Evolutionary conservation across 2,888 invertebrate species (phyloP), one percentile per base, ranked within the genome.

Genomic region (Zonitis immaculata): DNA sequence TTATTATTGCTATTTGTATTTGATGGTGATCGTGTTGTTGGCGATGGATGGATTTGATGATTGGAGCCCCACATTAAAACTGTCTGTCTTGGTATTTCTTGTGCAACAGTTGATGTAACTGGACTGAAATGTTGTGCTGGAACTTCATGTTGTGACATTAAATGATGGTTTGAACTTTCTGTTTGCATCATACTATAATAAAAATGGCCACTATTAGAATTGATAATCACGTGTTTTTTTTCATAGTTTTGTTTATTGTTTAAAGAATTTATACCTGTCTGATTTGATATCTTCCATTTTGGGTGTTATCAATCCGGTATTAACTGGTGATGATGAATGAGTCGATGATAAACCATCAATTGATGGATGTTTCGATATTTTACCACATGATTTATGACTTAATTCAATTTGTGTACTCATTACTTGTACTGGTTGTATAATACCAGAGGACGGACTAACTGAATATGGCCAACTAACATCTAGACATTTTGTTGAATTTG

Each of bases 31-130:
- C 71, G 58, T 12, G 68, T 66, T 5, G 64, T 64, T 8, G 65
- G 58, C 1, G 71, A 66, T 35, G 61, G 55, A 32, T 63, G 64
- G 42, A 61, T 64, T 20, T 66, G 62, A 56, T 71, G 70, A 56
- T 74, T 74, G 6, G 74, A 74, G 18, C 93, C 94, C 94, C 94
- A 95, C 94, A 95, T 94, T 42, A 95, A 82, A 49, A 94, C 95
- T 9, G 94, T 95, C 76, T 95, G 94, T 42, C 95, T 79, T 0
- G 89, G 87, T 61, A 84, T 85, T 49, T 82, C 77, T 11, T 77
- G 67, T 0, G 61, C 58, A 7, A 62, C 56, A 46, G 68, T 54
- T 25, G 66, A 59, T 9, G 70, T 68, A 6, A 72, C 73, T 0
- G 76, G 76, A 6, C 75, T 74, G 59, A 73, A 75, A 63, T 76